Conservation (phyloP, 2,888 invertebrate species). For the Aphrophora alni region DNA sequence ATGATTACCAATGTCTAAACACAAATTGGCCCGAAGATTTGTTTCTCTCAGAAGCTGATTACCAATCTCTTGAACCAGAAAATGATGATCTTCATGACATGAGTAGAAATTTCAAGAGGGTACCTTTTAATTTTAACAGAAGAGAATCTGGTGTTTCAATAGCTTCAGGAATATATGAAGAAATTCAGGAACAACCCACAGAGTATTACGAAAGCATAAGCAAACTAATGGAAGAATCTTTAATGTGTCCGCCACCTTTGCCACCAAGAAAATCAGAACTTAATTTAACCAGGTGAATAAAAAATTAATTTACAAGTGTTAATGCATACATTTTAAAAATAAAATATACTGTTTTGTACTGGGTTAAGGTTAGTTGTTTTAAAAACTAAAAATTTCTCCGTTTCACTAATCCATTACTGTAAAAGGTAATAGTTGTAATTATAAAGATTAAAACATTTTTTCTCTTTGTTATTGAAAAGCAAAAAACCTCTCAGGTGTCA, state of each 20-base stretch:
- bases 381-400: too few species aligned
- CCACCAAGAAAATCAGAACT: conserved; percentile 43
- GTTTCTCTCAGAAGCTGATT: neutral
- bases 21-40: conserved; percentile 25
- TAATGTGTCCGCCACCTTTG: conserved; percentile 42
- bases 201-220: conserved; percentile 14
- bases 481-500: too few species aligned
- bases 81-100: neutral
- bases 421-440: too few species aligned
- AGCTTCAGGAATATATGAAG: conserved; percentile 49
- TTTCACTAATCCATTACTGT: too few species aligned
- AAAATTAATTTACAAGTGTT: too few species aligned
- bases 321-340: too few species aligned
- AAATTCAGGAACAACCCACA: conserved; percentile 41
- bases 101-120: neutral
- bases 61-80: conserved; percentile 26
- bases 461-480: too few species aligned
- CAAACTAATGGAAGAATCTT: neutral
- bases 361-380: too few species aligned
- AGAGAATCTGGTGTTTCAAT: conserved; percentile 35
- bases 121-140: neutral
- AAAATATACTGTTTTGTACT: too few species aligned
- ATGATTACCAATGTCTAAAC: conserved; percentile 47
- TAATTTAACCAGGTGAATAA: conserved; percentile 23
- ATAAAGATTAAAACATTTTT: too few species aligned